Percentiles rank a stretch among this genome's conserved stretches.
Evolutionary conservation across 2,113 vertebrate species (phyloP).

Genomic region (Conger conger): DNA sequence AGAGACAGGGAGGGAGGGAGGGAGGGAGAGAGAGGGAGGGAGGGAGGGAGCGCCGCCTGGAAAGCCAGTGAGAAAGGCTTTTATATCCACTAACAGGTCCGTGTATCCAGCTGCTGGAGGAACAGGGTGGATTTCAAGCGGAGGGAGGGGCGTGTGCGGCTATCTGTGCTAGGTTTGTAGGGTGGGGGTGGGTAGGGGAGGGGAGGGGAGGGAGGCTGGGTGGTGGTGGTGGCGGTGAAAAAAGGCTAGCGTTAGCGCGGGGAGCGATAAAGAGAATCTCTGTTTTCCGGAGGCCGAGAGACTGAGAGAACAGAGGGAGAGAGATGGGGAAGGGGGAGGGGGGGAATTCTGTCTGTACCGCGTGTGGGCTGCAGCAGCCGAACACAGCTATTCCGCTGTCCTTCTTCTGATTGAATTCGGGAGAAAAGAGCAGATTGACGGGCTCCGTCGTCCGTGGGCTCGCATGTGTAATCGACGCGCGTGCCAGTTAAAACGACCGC

Average conservation of each 20-base stretch:
- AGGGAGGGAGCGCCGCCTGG: constrained; percentile 33
- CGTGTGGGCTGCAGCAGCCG: constrained; percentile 18
- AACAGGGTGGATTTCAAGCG: constrained; percentile 14
- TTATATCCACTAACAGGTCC: constrained; percentile 8
- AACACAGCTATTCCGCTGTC: neutral
- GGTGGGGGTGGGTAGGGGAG: constrained; percentile 25
- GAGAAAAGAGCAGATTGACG: neutral
- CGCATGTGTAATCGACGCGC: constrained; percentile 3
- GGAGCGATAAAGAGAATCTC: constrained; percentile 16
- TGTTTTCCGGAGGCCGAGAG: constrained; percentile 8
- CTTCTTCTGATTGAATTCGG: neutral
- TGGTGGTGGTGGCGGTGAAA: neutral
- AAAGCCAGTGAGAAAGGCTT: constrained; percentile 18
- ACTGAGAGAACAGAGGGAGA: neutral
- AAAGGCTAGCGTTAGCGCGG: constrained; percentile 5
- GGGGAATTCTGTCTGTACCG: neutral
- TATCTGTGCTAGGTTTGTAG: constrained; percentile 18
- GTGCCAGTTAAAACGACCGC: constrained; percentile 5
- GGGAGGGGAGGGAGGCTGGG: constrained; percentile 24
- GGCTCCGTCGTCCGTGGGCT: neutral
- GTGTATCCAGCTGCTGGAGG: constrained; percentile 14
- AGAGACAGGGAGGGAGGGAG: constrained; percentile 34
- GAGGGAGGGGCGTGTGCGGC: constrained; percentile 12
- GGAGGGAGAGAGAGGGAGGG: constrained; percentile 38
- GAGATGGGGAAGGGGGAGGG: no score